A percentile compares a stretch with the other conserved stretches of the same genome.
Conservation (phyloP, 2,888 invertebrate species). For the Eristalis intricaria region DNA sequence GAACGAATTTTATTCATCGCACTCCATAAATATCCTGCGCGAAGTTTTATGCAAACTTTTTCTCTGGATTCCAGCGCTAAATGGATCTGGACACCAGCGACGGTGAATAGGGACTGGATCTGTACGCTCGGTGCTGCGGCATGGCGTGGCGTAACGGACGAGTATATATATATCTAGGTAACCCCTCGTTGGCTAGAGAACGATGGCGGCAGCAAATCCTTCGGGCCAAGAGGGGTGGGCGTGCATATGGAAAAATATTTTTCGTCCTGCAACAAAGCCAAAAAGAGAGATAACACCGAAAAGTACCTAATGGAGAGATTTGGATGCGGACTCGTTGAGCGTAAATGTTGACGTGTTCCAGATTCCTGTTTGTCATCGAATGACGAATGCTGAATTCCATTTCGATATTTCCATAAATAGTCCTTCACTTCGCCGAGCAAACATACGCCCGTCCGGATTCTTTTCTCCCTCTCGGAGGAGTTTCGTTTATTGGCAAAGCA, state of each 20-base stretch:
- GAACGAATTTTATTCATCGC: constrained; percentile 70
- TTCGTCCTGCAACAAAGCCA: constrained; percentile 3
- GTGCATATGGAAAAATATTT: constrained; percentile 30
- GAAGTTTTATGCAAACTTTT: constrained; percentile 56
- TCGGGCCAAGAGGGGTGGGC: background rate
- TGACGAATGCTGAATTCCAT: constrained; percentile 44
- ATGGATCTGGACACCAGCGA: constrained; percentile 24
- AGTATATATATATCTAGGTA: constrained; percentile 29
- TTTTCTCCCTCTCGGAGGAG: background rate
- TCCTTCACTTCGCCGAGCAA: background rate
- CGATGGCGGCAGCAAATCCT: background rate
- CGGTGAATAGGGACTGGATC: constrained; percentile 7
- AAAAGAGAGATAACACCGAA: background rate
- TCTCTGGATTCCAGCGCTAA: constrained; percentile 26
- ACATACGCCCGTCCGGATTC: background rate
- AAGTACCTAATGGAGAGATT: constrained; percentile 13
- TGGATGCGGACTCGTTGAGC: constrained; percentile 14
- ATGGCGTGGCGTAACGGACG: background rate
- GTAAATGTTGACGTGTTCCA: constrained; percentile 44
- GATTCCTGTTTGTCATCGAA: constrained; percentile 30
- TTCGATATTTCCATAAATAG: constrained; percentile 57
- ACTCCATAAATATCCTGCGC: constrained; percentile 68
- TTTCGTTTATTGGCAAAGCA: background rate
- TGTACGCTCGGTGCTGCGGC: background rate
- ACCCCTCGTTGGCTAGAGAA: constrained; percentile 39